phyloP scores from a whole-genome alignment of 2,888 invertebrate species.

The Meganola albula region DNA sequence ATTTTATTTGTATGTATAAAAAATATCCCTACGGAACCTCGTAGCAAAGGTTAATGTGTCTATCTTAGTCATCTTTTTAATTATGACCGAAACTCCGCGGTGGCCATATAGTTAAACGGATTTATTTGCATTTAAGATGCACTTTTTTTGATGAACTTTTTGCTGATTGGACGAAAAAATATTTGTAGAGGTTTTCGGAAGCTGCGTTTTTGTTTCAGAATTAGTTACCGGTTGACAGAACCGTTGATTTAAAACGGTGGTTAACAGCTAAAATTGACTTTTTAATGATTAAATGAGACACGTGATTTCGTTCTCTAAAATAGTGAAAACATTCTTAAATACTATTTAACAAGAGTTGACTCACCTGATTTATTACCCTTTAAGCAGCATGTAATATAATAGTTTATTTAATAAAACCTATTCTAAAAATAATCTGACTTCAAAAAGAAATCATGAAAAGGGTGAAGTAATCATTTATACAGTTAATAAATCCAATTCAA shows the following conservation, averaged over 20 bases:
- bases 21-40: conserved; percentile 21
- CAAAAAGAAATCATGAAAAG: too few relatives aligned
- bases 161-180: conserved; percentile 59
- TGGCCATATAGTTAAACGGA: conserved; percentile 60
- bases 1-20: too few relatives aligned
- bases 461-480: too few relatives aligned
- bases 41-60: neutral
- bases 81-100: conserved; percentile 43
- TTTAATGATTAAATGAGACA: too few relatives aligned
- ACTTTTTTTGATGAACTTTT: conserved; percentile 57
- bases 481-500: too few relatives aligned
- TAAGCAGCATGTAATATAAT: conserved; percentile 11
- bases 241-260: conserved; percentile 13
- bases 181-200: conserved; percentile 45
- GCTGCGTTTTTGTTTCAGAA: conserved; percentile 46
- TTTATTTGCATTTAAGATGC: conserved; percentile 63
- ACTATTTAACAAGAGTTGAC: neutral
- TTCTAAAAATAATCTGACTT: too few relatives aligned
- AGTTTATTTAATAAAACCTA: too few relatives aligned
- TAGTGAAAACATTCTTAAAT: neutral
- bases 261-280: conserved; percentile 9
- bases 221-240: conserved; percentile 36
- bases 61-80: conserved; percentile 25
- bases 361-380: conserved; percentile 2
- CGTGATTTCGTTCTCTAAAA: too few relatives aligned